Percentiles rank a stretch among this genome's conserved stretches.
Evolutionary conservation across 1,140 invertebrate genomes (phyloP).

Genomic region (Trachymyrmex cornetzi): DNA sequence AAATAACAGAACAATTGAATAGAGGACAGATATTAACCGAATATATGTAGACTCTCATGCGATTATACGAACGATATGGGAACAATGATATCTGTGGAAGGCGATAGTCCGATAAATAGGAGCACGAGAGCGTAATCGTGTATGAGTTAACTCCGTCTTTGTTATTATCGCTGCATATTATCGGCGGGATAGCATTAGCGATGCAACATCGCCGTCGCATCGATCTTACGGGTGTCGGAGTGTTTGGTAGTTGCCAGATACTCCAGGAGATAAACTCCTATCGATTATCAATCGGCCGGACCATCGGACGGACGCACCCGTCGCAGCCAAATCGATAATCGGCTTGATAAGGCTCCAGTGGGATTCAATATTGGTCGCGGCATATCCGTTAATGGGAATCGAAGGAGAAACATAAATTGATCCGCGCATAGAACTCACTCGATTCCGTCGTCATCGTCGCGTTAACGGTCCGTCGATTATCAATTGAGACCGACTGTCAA

Average conservation of each 20-base stretch:
- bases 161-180: conserved; percentile 51
- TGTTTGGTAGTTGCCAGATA: conserved; percentile 14
- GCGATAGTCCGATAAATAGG: conserved; percentile 27
- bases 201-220: conserved; percentile 3
- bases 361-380: conserved; percentile 52
- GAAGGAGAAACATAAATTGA: conserved; percentile 60
- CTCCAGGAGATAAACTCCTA: conserved; percentile 47
- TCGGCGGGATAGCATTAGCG: conserved; percentile 44
- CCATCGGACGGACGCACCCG: background rate
- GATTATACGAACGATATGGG: background rate
- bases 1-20: background rate
- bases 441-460: conserved; percentile 4
- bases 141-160: conserved; percentile 34
- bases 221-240: conserved; percentile 21
- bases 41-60: background rate
- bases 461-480: conserved; percentile 55
- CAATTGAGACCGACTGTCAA: conserved; percentile 46
- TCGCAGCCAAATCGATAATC: conserved; percentile 54
- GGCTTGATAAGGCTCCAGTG: conserved; percentile 42
- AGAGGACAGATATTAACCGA: background rate
- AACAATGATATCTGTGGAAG: background rate
- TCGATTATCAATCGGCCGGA: conserved; percentile 58
- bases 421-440: background rate
- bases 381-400: conserved; percentile 47
- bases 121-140: conserved; percentile 25